Base-by-base conservation (phyloP, 1,140 invertebrate genomes). In the Drosophila pseudoobscura region DNA sequence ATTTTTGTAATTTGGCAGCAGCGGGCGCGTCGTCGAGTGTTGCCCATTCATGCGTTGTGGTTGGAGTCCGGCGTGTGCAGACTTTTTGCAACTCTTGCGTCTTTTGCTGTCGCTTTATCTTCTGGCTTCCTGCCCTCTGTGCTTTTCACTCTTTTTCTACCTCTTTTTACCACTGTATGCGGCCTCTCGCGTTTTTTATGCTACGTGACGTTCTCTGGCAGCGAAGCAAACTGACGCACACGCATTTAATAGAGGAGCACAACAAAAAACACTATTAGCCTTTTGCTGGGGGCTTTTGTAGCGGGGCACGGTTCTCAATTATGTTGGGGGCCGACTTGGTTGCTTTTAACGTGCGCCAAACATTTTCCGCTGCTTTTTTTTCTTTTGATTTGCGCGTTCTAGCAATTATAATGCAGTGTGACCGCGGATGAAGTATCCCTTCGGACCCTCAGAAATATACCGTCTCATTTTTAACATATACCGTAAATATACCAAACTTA, bases 1-100 rank as follows among this genome's bases (percentile, higher is more conserved):
- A 60, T 59, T 83, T 47, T 62, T 80, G 60, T 61, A 77, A 58
- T 73, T 80, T 84, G 76, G 76, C 72, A 83, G 77, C 72, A 66
- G 45, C 15, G 9, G 4, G n/a, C 53, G 52, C 56, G 49, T 70
- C 47, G 52, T 62, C 44, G 11, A 69, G 44, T 43, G 64, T 49
- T 63, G 53, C 68, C 68, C 82, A 87, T 84, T 84, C 82, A 84
- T 84, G 56, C 70, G 77, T 71, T 54, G 60, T 50, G 64, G 55
- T 75, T 56, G 13, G 13, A 11, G 35, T 24, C 58, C 71, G 71
- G 71, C 74, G 51, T 22, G 17, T 54, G 69, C 56, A 60, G 13
- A 22, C 7, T 44, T 47, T 58, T 69, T 35, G 44, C 47, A 62
- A 47, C 59, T 54, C 57, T 52, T 56, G 66, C 66, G 41, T 62